Conservation (phyloP, 1,140 invertebrate genomes). For the Onthophagus taurus region DNA sequence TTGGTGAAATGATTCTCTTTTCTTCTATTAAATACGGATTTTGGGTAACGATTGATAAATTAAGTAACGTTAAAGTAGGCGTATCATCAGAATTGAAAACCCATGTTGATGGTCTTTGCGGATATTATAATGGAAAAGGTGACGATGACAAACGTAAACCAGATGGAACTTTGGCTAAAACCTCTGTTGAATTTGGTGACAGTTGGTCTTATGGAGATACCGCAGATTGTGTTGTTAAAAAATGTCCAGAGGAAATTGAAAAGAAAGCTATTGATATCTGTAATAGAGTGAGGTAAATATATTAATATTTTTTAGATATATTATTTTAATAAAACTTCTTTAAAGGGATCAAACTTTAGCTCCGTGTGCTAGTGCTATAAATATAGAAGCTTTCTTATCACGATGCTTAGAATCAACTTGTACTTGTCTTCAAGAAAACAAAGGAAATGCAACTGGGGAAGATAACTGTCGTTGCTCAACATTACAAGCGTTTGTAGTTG, state of each 20-base stretch:
- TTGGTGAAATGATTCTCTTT: constrained; percentile 59
- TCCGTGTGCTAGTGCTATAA: constrained; percentile 48
- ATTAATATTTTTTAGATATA: constrained; percentile 3
- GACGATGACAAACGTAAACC: constrained; percentile 62
- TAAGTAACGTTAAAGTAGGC: constrained; percentile 61
- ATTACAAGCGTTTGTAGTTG: constrained; percentile 57
- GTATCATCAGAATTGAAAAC: constrained; percentile 50
- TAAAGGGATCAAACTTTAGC: constrained; percentile 48
- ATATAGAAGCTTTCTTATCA: constrained; percentile 56
- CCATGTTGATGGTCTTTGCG: constrained; percentile 68
- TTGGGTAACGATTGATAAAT: constrained; percentile 57
- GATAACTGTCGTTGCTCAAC: constrained; percentile 58
- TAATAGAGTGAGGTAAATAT: constrained; percentile 41
- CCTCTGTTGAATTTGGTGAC: constrained; percentile 60
- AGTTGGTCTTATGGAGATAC: constrained; percentile 52
- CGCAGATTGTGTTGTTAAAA: constrained; percentile 46
- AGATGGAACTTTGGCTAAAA: constrained; percentile 49
- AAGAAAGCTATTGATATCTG: constrained; percentile 54
- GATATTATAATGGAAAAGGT: constrained; percentile 56
- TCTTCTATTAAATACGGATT: constrained; percentile 61
- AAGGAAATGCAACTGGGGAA: constrained; percentile 34
- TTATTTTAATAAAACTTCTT: not conserved
- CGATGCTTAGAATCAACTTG: constrained; percentile 66
- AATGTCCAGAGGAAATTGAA: constrained; percentile 48
- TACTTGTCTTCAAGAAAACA: constrained; percentile 47